Conservation (phyloP, 2,113 vertebrate species). For the Catharus bicknelli region DNA sequence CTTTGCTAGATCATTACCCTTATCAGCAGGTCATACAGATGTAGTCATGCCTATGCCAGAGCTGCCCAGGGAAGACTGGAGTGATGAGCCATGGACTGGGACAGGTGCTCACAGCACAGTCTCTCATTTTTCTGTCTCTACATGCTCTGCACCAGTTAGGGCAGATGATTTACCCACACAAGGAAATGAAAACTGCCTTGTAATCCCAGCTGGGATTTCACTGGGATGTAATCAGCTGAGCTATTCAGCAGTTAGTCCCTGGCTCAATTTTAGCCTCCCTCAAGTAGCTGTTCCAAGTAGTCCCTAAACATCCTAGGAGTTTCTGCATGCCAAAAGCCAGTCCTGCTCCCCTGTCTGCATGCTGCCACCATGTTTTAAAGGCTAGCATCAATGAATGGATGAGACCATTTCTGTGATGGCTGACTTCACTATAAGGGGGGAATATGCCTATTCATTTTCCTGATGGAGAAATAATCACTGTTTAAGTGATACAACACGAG, state of each 20-base stretch:
- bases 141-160: neutral
- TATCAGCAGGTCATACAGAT: neutral
- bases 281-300: neutral
- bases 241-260: neutral
- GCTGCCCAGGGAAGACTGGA: neutral
- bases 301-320: neutral
- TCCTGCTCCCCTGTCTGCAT: accelerated
- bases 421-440: neutral
- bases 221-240: neutral
- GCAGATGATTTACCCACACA: neutral
- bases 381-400: neutral
- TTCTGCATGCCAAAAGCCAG: neutral
- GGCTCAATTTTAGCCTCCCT: neutral
- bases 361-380: neutral
- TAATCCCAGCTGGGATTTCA: neutral
- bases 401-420: neutral
- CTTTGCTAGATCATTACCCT: neutral
- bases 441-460: neutral
- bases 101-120: neutral
- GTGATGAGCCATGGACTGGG: neutral
- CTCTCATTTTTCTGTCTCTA: neutral
- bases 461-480: neutral
- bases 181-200: neutral
- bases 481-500: neutral
- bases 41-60: neutral